Percentiles rank a stretch among this genome's conserved stretches.
These are phyloP conservation scores for Leptoteleia sp. DNA, from an alignment of 1,140 invertebrate species.

Conservation along the genomic window DNA sequence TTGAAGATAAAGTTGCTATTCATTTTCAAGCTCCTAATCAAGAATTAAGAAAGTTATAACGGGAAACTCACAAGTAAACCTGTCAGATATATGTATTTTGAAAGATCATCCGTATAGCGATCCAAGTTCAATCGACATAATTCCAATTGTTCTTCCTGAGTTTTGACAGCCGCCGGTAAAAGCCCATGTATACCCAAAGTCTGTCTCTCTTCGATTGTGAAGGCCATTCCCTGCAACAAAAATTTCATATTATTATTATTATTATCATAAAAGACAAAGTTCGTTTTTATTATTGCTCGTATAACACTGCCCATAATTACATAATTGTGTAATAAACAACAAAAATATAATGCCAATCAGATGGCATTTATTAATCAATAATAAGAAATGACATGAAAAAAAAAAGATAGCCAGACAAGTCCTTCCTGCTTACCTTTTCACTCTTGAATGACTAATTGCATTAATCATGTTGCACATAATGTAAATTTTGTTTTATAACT, in stretches of 20 bases:
- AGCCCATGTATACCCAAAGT: constrained; percentile 91
- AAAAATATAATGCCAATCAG: too few relatives aligned
- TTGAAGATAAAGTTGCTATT: too few relatives aligned
- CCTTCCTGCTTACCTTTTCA: too few relatives aligned
- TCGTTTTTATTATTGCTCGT: neutral
- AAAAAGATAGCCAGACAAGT: too few relatives aligned
- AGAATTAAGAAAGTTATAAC: too few relatives aligned
- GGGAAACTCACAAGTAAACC: constrained; percentile 88
- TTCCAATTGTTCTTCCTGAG: constrained; percentile 91
- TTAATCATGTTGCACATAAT: too few relatives aligned
- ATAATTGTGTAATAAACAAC: neutral
- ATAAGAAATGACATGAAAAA: too few relatives aligned
- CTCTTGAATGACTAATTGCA: too few relatives aligned
- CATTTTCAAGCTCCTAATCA: too few relatives aligned
- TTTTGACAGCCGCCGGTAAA: constrained; percentile 89
- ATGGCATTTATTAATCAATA: too few relatives aligned
- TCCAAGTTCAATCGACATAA: constrained; percentile 87
- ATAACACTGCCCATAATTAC: neutral
- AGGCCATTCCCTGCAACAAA: constrained; percentile 89
- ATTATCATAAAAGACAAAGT: too few relatives aligned
- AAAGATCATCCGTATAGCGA: constrained; percentile 87
- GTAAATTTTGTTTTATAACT: constrained; percentile 14
- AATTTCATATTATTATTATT: constrained; percentile 5
- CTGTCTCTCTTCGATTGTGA: constrained; percentile 91
- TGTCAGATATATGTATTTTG: constrained; percentile 91